Evolutionary conservation across 1,140 invertebrate species (phyloP).

Genomic region (Drosophila guanche): DNA sequence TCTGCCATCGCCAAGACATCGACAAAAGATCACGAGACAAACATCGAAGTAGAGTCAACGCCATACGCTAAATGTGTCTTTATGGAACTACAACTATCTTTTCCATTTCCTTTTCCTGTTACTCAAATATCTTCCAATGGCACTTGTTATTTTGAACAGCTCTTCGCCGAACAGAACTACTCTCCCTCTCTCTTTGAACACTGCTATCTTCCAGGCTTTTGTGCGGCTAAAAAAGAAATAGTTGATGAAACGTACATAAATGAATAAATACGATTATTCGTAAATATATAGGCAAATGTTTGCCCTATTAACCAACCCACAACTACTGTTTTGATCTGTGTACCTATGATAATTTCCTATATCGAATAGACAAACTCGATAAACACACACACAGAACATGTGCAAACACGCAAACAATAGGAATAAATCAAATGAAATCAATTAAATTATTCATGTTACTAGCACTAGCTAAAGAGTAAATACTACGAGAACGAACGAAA

Average conservation of each 20-base stretch:
- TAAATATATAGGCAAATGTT: conserved; percentile 45
- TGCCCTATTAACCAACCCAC: conserved; percentile 40
- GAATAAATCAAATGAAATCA: conserved; percentile 53
- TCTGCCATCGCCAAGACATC: conserved; percentile 49
- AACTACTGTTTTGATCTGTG: conserved; percentile 66
- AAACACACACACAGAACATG: conserved; percentile 26
- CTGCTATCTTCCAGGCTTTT: conserved; percentile 60
- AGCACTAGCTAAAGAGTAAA: conserved; percentile 51
- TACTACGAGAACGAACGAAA: conserved; percentile 19
- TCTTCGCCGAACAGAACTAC: not conserved
- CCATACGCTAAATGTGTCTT: not conserved
- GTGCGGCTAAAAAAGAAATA: conserved; percentile 44
- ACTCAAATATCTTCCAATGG: conserved; percentile 38
- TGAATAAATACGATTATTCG: conserved; percentile 26
- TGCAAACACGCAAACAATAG: conserved; percentile 19
- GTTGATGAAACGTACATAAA: conserved; percentile 21
- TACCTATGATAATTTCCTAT: conserved; percentile 68
- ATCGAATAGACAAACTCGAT: conserved; percentile 34
- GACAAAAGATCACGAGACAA: conserved; percentile 28
- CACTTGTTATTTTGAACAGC: conserved; percentile 32
- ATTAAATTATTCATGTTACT: conserved; percentile 65
- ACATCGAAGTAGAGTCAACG: conserved; percentile 50
- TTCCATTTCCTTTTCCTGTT: not conserved
- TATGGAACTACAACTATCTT: not conserved
- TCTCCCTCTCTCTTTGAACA: conserved; percentile 7